Evolutionary conservation across 2,113 vertebrate genomes (phyloP), one percentile per base, ranked within the genome.

Genomic region (Tylochromis polylepis): DNA sequence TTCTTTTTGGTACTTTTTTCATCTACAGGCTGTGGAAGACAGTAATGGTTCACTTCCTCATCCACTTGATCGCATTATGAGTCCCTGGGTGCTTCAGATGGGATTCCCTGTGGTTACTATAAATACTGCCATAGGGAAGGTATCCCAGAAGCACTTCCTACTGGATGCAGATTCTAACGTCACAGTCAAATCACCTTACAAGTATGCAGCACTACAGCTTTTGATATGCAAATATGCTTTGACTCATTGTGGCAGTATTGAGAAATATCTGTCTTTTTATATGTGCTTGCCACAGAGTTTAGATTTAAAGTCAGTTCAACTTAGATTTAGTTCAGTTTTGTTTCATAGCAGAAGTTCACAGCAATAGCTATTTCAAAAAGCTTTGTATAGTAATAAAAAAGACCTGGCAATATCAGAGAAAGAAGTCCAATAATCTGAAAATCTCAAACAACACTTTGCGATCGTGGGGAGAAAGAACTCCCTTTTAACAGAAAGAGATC

Each of bases 41-140:
- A 88, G 83, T 16, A 58, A 67, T 3, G 16, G 85, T 3, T 1
- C 0, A 1, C 95, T 98, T 59, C 97, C 97, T 0, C 0, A 0
- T 22, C 0, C 0, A 0, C 93, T 99, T 56, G 3, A 78, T 3
- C 1, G 92, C 24, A 98, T 99, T 95, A 98, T 99, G 98, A 96
- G 98, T 77, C 96, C 92, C 70, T 99, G 98, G 98, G 97, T 94
- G 3, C 96, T 97, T 72, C 98, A 99, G 94, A 99, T 98, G 98
- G 98, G 98, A 82, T 99, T 98, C 83, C 98, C 98, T 0, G 86
- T 98, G 91, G 92, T 99, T 75, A 97, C 94, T 0, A 95, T 98
- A 9, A 0, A 99, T 87, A 98, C 98, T 0, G 0, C 0, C 1
- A 93, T 4, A 0, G 98, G 98, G 46, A 0, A 0, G 0, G 0